Evolutionary conservation across 2,113 vertebrate species (phyloP).

Genomic region (Monopterus albus): DNA sequence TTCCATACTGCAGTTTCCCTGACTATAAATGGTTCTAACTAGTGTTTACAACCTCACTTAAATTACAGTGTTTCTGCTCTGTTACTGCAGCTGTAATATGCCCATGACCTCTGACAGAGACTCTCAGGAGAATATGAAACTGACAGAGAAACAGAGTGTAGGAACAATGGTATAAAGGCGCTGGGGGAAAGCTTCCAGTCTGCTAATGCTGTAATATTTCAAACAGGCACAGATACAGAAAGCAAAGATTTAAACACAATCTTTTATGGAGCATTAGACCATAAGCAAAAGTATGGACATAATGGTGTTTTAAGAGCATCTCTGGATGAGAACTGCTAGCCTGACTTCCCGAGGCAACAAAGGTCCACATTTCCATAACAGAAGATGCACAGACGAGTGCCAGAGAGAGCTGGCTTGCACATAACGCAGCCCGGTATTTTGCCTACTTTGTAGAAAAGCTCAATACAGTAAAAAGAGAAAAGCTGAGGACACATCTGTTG

Average conservation of each 20-base stretch:
- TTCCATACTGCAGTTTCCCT: constrained; percentile 39
- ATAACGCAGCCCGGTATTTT: constrained; percentile 32
- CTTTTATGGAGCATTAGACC: not conserved
- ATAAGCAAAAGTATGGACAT: not conserved
- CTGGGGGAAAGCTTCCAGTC: not conserved
- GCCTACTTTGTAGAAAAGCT: not conserved
- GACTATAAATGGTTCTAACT: constrained; percentile 73
- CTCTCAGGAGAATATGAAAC: constrained; percentile 1
- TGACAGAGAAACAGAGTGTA: constrained; percentile 1
- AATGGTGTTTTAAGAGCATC: not conserved
- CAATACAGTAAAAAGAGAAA: not conserved
- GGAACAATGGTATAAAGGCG: not conserved
- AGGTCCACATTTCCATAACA: constrained; percentile 32
- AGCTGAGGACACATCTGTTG: constrained; percentile 15
- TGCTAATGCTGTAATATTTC: not conserved
- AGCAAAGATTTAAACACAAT: constrained; percentile 2
- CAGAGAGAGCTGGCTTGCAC: constrained; percentile 2
- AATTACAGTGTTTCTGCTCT: constrained; percentile 65
- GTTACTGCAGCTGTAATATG: constrained; percentile 37
- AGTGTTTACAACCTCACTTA: constrained; percentile 67
- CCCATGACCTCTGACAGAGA: constrained; percentile 44
- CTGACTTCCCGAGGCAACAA: not conserved
- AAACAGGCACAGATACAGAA: not conserved
- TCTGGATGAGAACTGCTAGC: not conserved
- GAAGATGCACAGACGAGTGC: not conserved